These are phyloP conservation scores for Lagocephalus sceleratus DNA, from an alignment of 2,797 vertebrate species.

Conservation along the genomic window DNA sequence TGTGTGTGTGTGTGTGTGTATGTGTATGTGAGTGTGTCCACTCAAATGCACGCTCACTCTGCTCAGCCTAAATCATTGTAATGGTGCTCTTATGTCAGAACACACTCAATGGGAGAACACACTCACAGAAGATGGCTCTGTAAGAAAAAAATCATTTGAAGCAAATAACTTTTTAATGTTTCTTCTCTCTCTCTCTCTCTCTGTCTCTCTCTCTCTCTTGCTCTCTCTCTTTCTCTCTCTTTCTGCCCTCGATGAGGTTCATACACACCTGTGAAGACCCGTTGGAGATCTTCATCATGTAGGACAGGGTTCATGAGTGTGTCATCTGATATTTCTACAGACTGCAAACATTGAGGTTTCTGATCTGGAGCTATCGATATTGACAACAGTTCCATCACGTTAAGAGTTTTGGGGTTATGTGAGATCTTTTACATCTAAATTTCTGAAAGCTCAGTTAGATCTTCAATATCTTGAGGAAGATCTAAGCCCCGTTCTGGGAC, in stretches of 20 bases:
- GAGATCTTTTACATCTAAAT: no score
- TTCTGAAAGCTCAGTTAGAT: no score
- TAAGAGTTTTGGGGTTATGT: no score
- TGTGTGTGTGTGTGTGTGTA: conserved; percentile 5
- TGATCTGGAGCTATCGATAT: no score
- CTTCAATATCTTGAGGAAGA: no score
- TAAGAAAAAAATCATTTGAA: conserved; percentile 50
- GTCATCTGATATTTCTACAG: no score
- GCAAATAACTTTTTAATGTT: conserved; percentile 43
- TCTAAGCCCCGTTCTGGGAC: no score
- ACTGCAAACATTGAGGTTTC: no score
- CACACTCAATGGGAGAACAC: conserved; percentile 45
- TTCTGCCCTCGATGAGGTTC: background rate
- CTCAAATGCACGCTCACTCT: conserved; percentile 28
- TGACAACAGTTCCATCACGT: no score
- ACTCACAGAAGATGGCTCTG: conserved; percentile 45
- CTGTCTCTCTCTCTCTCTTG: conserved; percentile 7
- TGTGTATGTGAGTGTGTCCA: conserved; percentile 6
- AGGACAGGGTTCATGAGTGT: no score
- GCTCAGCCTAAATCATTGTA: conserved; percentile 50
- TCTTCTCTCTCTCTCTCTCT: conserved; percentile 15
- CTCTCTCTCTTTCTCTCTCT: conserved; percentile 12
- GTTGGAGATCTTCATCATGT: no score
- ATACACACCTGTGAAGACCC: no score
- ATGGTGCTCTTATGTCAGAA: conserved; percentile 49